Conservation (phyloP, 2,797 vertebrate genomes). For the Macrochelys suwanniensis region DNA sequence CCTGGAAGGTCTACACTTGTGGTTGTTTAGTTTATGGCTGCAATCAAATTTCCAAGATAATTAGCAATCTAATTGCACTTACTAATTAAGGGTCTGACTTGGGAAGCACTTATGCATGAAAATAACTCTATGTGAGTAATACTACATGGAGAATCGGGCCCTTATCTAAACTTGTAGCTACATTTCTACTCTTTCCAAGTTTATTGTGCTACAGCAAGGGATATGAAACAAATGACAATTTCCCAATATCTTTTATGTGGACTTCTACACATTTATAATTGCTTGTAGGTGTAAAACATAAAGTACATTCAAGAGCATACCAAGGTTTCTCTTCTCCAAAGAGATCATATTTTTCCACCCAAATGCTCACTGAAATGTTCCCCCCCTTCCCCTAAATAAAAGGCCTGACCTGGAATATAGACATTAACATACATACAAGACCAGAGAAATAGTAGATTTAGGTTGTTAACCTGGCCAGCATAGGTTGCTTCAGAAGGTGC, state of each 20-base stretch:
- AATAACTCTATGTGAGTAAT: background rate
- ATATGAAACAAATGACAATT: background rate
- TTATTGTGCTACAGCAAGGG: background rate
- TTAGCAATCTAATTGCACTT: background rate
- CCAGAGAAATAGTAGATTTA: background rate
- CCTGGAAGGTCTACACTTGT: background rate
- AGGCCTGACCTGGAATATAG: no score
- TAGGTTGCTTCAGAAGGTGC: background rate
- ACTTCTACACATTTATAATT: background rate
- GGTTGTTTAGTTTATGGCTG: background rate
- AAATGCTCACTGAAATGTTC: no score
- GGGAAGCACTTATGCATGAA: background rate
- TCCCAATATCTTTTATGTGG: background rate
- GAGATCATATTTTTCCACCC: no score
- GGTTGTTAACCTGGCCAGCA: accelerated
- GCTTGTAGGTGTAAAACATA: background rate
- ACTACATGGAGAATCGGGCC: accelerated
- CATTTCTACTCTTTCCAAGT: background rate
- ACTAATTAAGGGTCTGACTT: background rate
- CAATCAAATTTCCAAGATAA: background rate
- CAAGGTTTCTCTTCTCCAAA: background rate
- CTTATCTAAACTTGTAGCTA: background rate
- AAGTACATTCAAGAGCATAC: background rate
- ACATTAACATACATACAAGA: background rate
- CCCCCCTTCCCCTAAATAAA: no score